Base-by-base conservation (phyloP, 2,888 invertebrate species). In the Drosophila suboccidentalis region DNA sequence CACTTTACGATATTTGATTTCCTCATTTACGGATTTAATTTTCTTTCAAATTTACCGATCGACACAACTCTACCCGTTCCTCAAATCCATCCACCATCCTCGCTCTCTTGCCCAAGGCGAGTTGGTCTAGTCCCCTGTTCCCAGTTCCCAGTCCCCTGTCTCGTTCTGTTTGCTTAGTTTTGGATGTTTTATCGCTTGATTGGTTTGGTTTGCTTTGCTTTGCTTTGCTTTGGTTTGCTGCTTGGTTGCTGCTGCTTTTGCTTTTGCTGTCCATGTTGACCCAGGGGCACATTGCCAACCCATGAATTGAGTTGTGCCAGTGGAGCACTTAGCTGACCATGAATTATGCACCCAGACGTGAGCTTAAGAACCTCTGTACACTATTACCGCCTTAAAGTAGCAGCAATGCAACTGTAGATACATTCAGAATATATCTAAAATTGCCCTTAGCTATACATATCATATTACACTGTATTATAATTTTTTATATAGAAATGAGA, bases 1-100 rank as follows among this genome's bases (percentile, higher is more conserved):
- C 84, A 89, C 90, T 91, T 91, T 91, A 91, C 80, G 90, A 91
- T 91, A 89, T 91, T 91, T 91, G 91, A 91, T 91, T 91, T 91
- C 87, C 91, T 91, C 90, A 91, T 91, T 90, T 91, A 88, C 90
- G 86, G 87, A 90, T 91, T 91, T 90, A 90, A 89, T 90, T 91
- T 83, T 83, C 90, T 91, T 91, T 90, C 75, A 90, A 90, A 91
- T 91, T 82, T 76, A 87, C 91, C 91, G 91, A 91, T 87, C 71
- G 71, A 51, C 84, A 41, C 68, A 66, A 34, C 61, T 59, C 62
- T 65, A 60, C 79, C 79, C 75, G 55, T 60, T 77, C 51, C 63
- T 57, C 36, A 11, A 11, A 22, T 13, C 70, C 22, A 38, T 43
- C 43, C 36, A 53, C 47, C 17, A 61, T 29, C 55, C 64, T 68